A percentile compares a stretch with the other conserved stretches of the same genome.
phyloP scores from a whole-genome alignment of 1,140 invertebrate genomes.

The Drosophila cardini region DNA sequence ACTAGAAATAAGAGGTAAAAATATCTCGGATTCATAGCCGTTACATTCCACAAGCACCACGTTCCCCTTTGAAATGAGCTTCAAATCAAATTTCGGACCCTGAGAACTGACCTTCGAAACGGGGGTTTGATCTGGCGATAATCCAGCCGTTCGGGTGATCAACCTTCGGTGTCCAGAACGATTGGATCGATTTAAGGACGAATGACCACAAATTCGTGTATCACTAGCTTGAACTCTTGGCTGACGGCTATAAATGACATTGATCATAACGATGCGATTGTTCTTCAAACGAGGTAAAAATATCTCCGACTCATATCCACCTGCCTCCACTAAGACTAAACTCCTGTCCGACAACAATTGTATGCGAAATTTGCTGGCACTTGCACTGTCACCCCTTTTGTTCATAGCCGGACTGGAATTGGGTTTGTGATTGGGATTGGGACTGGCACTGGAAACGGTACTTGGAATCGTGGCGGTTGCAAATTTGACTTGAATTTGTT shows the following conservation, averaged over 20 bases:
- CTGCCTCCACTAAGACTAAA: conserved; percentile 35
- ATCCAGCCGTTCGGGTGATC: conserved; percentile 23
- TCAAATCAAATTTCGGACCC: conserved; percentile 7
- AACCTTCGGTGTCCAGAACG: not conserved
- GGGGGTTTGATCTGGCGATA: not conserved
- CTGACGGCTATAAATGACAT: conserved; percentile 39
- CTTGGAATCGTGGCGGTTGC: not conserved
- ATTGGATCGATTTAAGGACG: not conserved
- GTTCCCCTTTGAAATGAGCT: conserved; percentile 50
- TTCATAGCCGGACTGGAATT: not conserved
- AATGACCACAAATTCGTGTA: too few species aligned
- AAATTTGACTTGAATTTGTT: conserved; percentile 15
- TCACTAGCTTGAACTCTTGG: not conserved
- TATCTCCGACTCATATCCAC: conserved; percentile 48
- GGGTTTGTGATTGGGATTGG: not conserved
- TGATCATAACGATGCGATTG: conserved; percentile 25
- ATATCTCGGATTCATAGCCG: conserved; percentile 58
- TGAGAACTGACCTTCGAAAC: not conserved
- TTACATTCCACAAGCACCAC: conserved; percentile 56
- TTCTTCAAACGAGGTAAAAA: conserved; percentile 39
- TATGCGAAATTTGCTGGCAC: conserved; percentile 12
- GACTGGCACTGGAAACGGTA: not conserved
- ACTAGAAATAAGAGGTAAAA: conserved; percentile 48
- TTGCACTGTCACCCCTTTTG: not conserved
- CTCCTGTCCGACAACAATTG: conserved; percentile 40